Percentiles rank a stretch among this genome's conserved stretches.
phyloP scores from a whole-genome alignment of 2,113 vertebrate species.

The Pomatorhinus ruficollis region DNA sequence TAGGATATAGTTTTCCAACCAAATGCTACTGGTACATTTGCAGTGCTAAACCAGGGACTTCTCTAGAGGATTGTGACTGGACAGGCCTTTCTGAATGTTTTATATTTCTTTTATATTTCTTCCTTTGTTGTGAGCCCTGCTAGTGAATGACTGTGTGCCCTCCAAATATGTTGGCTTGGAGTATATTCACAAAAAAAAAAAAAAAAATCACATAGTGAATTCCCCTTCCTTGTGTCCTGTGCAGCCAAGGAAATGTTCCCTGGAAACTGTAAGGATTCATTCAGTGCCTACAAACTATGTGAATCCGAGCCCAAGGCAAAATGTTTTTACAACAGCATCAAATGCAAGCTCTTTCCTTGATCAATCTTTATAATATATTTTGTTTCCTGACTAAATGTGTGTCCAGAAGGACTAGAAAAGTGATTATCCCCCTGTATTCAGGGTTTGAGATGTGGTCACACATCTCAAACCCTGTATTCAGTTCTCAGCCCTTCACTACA shows the following conservation, averaged over 20 bases:
- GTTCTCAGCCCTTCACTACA: neutral
- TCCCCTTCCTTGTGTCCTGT: neutral
- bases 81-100: neutral
- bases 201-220: neutral
- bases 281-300: neutral
- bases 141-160: accelerated
- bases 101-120: neutral
- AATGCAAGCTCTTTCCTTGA: neutral
- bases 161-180: neutral
- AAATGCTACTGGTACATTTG: neutral
- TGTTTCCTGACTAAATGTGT: neutral
- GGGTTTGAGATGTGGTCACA: too few relatives aligned
- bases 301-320: neutral
- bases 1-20: neutral
- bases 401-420: neutral
- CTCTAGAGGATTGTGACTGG: neutral
- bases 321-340: neutral
- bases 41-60: neutral
- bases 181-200: neutral
- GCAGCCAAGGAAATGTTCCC: neutral
- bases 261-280: neutral
- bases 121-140: neutral
- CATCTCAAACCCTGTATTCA: neutral
- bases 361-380: neutral
- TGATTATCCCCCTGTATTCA: neutral